These are phyloP conservation scores for Chrosomus eos DNA, from an alignment of 2,797 vertebrate genomes.

Conservation along the genomic window DNA sequence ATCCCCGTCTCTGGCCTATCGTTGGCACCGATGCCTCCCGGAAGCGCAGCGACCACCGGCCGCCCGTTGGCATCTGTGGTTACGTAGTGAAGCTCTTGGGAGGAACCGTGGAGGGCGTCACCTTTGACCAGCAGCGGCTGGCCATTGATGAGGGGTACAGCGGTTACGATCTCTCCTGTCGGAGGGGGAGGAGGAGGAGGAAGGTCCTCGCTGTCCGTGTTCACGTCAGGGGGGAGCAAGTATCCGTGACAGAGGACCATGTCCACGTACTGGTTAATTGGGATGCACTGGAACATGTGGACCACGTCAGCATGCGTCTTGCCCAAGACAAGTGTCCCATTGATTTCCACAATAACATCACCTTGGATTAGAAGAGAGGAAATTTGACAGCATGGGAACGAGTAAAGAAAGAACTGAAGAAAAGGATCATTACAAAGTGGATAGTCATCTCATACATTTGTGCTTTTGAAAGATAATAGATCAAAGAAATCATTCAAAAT, in stretches of 20 bases:
- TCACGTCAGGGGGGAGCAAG: constrained; percentile 89
- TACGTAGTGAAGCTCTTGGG: constrained; percentile 83
- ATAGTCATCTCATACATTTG: neutral
- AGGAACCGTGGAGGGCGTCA: constrained; percentile 75
- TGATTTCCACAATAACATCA: constrained; percentile 97
- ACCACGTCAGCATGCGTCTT: constrained; percentile 98
- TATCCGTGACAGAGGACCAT: constrained; percentile 97
- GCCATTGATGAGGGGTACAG: constrained; percentile 81
- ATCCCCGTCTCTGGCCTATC: constrained; percentile 77
- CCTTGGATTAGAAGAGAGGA: constrained; percentile 72
- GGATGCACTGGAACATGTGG: constrained; percentile 97
- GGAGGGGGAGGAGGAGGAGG: constrained; percentile 60
- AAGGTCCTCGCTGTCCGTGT: constrained; percentile 68
- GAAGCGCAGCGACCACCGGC: constrained; percentile 75
- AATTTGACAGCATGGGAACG: neutral
- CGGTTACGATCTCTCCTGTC: constrained; percentile 65
- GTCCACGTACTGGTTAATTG: constrained; percentile 93
- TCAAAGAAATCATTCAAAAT: neutral
- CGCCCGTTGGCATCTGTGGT: constrained; percentile 73
- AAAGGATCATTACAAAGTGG: neutral
- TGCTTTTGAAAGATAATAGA: neutral
- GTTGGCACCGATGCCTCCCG: constrained; percentile 75
- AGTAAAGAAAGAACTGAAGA: neutral
- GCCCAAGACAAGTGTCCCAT: constrained; percentile 90
- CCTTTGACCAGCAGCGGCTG: constrained; percentile 78